Base-by-base conservation (phyloP, 2,113 vertebrate species). In the Progne subis region DNA sequence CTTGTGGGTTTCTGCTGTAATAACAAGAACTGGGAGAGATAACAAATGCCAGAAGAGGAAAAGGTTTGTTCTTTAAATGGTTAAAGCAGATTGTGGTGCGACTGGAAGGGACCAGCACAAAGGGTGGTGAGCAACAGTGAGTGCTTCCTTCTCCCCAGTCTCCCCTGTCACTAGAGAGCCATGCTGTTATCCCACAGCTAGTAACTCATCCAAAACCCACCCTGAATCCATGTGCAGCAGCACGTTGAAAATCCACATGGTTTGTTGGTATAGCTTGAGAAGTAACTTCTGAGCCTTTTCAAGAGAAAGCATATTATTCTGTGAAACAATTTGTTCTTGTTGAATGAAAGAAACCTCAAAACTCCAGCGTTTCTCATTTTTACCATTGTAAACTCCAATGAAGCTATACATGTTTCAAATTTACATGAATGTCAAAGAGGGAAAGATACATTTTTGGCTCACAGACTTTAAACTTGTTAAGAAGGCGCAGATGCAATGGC, bases 321-420 rank as follows among this genome's bases (percentile, higher is more conserved):
- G n/a, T 82, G 67, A 95, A 68, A 91, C 9, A 63, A 14, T 37
- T 85, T 2, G 3, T 55, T 78, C 46, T 91, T 41, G 49, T 75
- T 67, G 69, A 91, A 92, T 76, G 50, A 85, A 87, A 87, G 8
- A 65, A 74, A 8, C 0, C 14, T 34, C n/a, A 60, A 91, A 95
- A 92, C 82, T 90, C 63, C 59, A 75, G 67, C 41, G 16, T 90
- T 94, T 88, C 88, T 76, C 5, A 84, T 94, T 94, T 95, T 74
- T 49, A 80, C 18, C 37, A n/a, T 34, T 78, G 76, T 88, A 88
- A 94, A 83, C 59, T 65, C 92, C 83, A 69, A 0, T 32, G 16
- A 92, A 81, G 57, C 53, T 81, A n/a, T 84, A 91, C 82, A 68
- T 67, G 82, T 88, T 94, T 96, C 79, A 77, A 77, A 81, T 96